Conservation (phyloP, 1,140 invertebrate genomes). For the Drosophila varians region DNA sequence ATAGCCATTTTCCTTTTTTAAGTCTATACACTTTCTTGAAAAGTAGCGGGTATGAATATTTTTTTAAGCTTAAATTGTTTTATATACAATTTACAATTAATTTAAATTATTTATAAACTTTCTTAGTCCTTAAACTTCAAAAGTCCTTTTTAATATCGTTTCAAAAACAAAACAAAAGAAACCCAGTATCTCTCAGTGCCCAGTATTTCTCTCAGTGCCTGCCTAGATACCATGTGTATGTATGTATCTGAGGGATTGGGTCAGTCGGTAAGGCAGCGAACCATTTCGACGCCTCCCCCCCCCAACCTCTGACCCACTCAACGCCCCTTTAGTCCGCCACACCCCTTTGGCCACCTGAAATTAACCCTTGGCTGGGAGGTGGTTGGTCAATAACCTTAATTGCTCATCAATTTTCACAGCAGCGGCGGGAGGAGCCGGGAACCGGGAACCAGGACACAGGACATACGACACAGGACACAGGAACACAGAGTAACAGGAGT, state of each 20-base stretch:
- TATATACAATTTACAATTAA: too few relatives aligned
- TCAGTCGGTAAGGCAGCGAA: constrained; percentile 49
- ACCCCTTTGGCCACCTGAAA: background rate
- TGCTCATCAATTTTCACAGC: constrained; percentile 69
- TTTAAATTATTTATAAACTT: too few relatives aligned
- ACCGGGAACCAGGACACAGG: background rate
- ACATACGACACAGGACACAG: constrained; percentile 1
- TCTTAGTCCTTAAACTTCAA: too few relatives aligned
- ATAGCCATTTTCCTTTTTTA: too few relatives aligned
- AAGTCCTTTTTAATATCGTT: too few relatives aligned
- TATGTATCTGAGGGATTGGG: constrained; percentile 25
- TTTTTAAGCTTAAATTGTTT: too few relatives aligned
- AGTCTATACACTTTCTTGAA: too few relatives aligned
- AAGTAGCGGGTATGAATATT: background rate
- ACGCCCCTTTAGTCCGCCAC: background rate
- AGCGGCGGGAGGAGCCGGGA: constrained; percentile 2
- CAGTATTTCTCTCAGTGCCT: constrained; percentile 36
- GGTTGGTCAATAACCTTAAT: constrained; percentile 77
- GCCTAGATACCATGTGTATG: constrained; percentile 1
- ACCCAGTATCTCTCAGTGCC: too few relatives aligned
- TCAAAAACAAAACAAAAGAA: too few relatives aligned
- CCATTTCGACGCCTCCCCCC: too few relatives aligned
- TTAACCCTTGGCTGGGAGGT: constrained; percentile 13
- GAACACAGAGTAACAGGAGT: constrained; percentile 4
- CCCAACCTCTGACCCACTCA: constrained; percentile 2